These are phyloP conservation scores for Brachypalpus laphriformis DNA, from an alignment of 2,888 invertebrate genomes.

Conservation along the genomic window DNA sequence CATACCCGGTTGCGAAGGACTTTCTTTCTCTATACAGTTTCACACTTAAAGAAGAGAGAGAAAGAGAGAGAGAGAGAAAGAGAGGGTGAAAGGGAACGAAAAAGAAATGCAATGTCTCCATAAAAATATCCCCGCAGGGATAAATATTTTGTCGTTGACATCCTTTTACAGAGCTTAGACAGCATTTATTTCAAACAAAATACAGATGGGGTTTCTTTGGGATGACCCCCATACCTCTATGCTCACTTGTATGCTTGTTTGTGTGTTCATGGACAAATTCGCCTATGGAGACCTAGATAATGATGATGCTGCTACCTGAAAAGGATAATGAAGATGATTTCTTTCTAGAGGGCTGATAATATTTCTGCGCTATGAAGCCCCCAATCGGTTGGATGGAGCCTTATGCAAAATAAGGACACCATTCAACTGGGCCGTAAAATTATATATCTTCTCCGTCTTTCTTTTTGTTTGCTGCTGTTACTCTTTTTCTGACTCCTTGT, in stretches of 20 bases:
- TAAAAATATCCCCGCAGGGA: background rate
- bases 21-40: constrained; percentile 17
- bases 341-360: constrained; percentile 30
- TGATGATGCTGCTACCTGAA: constrained; percentile 24
- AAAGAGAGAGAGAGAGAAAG: background rate
- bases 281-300: constrained; percentile 15
- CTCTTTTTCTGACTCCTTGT: background rate
- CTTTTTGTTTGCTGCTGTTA: too few species aligned
- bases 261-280: background rate
- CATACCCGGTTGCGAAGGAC: background rate
- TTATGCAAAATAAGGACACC: constrained; percentile 57
- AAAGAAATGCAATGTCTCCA: background rate
- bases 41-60: background rate
- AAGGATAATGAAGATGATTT: constrained; percentile 52
- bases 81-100: background rate
- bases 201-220: too few species aligned
- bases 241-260: constrained; percentile 1
- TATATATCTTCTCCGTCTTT: constrained; percentile 25
- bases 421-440: constrained; percentile 47
- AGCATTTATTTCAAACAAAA: constrained; percentile 18
- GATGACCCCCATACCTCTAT: too few species aligned
- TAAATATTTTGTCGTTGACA: constrained; percentile 1
- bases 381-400: background rate
- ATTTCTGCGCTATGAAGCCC: constrained; percentile 6
- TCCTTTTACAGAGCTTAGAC: constrained; percentile 16